Evolutionary conservation across 30 jellyfish, hydroid and myxozoan species (phyloP).

Genomic region (Aurelia sp.): DNA sequence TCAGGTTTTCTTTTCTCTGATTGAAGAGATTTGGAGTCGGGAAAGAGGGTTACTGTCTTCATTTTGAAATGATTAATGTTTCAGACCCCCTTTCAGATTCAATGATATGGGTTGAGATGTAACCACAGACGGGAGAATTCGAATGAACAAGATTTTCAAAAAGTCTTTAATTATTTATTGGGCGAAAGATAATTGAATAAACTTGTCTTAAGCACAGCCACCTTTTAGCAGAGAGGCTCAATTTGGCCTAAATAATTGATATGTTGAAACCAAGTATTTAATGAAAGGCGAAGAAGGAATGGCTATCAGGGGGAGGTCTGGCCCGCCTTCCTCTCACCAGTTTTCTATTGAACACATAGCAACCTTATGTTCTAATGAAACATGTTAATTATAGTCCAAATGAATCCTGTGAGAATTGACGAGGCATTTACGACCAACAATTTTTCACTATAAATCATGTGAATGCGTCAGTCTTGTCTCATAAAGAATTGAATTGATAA

Average conservation of each 20-base stretch:
- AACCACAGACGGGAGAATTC: not conserved
- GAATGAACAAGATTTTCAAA: not conserved
- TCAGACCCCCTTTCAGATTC: not conserved
- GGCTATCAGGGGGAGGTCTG: constrained; percentile 8
- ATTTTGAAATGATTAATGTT: too few species aligned
- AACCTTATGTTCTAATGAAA: not conserved
- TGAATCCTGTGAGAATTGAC: not conserved
- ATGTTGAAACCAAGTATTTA: not conserved
- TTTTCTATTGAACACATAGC: not conserved
- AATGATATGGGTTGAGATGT: not conserved
- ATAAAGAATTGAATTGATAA: not conserved
- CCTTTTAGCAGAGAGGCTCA: not conserved
- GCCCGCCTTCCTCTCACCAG: constrained; percentile 5
- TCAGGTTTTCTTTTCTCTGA: too few species aligned
- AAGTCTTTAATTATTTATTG: not conserved
- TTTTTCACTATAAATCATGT: not conserved
- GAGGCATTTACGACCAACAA: not conserved
- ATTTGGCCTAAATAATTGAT: not conserved
- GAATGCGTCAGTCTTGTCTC: not conserved
- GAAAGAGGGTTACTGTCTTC: too few species aligned
- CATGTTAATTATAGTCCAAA: not conserved
- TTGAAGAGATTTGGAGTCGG: too few species aligned
- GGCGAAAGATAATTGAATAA: not conserved
- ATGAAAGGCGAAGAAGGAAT: not conserved
- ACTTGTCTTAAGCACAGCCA: not conserved